phyloP scores from a whole-genome alignment of 2,888 invertebrate genomes.

The Linhomoeus sp. region DNA sequence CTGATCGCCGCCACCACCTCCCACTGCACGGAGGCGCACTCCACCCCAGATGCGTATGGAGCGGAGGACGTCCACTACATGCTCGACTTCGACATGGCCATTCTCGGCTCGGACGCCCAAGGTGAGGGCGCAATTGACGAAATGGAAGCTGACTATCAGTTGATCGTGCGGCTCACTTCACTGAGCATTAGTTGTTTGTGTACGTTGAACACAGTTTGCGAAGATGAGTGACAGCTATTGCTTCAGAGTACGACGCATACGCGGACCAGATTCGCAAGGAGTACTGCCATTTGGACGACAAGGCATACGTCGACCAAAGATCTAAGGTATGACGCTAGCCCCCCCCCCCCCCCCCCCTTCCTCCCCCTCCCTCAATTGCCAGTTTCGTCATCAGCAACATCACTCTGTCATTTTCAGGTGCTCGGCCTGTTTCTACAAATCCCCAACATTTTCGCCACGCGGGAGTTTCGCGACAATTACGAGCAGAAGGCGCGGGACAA shows the following conservation, averaged over 20 bases:
- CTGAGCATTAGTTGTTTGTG: background rate
- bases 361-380: too few species aligned
- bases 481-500: slow-evolving; percentile 32
- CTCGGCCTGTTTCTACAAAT: slow-evolving; percentile 44
- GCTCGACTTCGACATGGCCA: slow-evolving; percentile 43
- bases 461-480: slow-evolving; percentile 42
- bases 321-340: slow-evolving; percentile 36
- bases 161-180: too few species aligned
- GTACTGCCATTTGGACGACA: slow-evolving; percentile 41
- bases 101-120: slow-evolving; percentile 35
- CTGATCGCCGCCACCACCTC: slow-evolving; percentile 36
- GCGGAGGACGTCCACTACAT: slow-evolving; percentile 41
- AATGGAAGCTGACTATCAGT: too few species aligned
- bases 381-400: background rate
- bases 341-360: too few species aligned
- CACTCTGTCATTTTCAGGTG: slow-evolving; percentile 33
- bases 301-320: slow-evolving; percentile 40
- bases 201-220: too few species aligned
- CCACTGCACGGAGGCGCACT: slow-evolving; percentile 40
- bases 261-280: slow-evolving; percentile 41
- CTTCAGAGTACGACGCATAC: slow-evolving; percentile 39
- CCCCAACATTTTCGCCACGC: slow-evolving; percentile 46
- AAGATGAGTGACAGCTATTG: background rate
- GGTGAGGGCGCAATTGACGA: slow-evolving; percentile 14
- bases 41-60: slow-evolving; percentile 35